Percentiles rank a stretch among this genome's conserved stretches.
phyloP scores from a whole-genome alignment of 2,888 invertebrate species.

The Drosophila maculinotata region DNA sequence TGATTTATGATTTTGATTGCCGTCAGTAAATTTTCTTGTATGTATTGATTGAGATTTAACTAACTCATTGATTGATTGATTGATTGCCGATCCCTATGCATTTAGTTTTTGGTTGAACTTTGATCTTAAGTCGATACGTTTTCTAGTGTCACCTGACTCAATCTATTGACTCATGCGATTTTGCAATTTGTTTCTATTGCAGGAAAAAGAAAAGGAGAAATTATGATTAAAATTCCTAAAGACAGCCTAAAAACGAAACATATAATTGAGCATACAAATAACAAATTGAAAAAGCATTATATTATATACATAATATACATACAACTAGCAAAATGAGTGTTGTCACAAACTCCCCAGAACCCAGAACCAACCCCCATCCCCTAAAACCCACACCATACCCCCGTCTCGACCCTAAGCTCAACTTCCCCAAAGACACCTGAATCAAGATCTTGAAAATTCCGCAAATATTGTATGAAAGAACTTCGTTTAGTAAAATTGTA shows the following conservation, averaged over 20 bases:
- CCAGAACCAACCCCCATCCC: not conserved
- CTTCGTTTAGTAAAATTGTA: conserved; percentile 72
- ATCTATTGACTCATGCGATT: conserved; percentile 57
- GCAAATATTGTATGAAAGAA: conserved; percentile 41
- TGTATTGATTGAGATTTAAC: conserved; percentile 39
- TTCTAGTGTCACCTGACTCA: conserved; percentile 47
- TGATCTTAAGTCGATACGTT: conserved; percentile 33
- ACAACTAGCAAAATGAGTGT: conserved; percentile 43
- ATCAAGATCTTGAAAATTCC: conserved; percentile 30
- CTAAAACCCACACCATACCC: not conserved
- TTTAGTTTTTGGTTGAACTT: conserved; percentile 26
- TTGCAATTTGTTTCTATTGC: conserved; percentile 81
- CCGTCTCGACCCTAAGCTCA: not conserved
- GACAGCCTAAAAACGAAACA: conserved; percentile 54
- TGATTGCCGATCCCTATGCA: conserved; percentile 24
- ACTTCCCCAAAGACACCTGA: not conserved
- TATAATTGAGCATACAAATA: conserved; percentile 34
- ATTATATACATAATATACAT: conserved; percentile 50
- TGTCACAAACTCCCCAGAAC: conserved; percentile 33
- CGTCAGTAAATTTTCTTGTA: conserved; percentile 27
- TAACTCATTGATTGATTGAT: conserved; percentile 53
- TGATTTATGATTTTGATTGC: conserved; percentile 30
- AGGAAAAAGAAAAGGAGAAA: conserved; percentile 85
- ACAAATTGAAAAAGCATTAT: conserved; percentile 40
- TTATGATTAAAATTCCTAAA: conserved; percentile 83